Conservation (phyloP, 2,888 invertebrate genomes). For the Scaptomyza polygonia region DNA sequence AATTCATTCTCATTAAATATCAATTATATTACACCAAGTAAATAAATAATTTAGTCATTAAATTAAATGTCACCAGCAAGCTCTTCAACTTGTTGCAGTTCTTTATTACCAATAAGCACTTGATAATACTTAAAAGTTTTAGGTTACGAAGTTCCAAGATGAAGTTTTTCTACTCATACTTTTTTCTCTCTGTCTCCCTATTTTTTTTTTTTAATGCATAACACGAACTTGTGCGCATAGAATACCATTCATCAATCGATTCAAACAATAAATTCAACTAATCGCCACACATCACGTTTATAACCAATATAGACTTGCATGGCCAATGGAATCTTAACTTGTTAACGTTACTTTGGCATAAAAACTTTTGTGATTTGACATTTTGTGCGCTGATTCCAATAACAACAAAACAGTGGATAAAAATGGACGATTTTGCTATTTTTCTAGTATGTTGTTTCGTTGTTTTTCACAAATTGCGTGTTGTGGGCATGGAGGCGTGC, state of each 20-base stretch:
- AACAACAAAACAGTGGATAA: conserved; percentile 7
- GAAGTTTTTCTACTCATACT: conserved; percentile 3
- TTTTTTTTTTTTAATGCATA: conserved; percentile 48
- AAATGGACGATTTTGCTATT: conserved; percentile 28
- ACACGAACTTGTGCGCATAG: conserved; percentile 45
- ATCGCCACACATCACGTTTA: conserved; percentile 54
- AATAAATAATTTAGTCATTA: conserved; percentile 26
- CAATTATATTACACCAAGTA: not conserved
- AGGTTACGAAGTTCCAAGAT: not conserved
- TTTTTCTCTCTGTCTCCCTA: not conserved
- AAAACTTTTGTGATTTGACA: conserved; percentile 30
- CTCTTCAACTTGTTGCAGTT: conserved; percentile 32
- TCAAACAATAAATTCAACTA: conserved; percentile 56
- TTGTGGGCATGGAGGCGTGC: conserved; percentile 15
- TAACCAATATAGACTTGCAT: not conserved
- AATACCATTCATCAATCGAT: conserved; percentile 58
- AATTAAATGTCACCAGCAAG: conserved; percentile 19
- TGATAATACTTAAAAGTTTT: conserved; percentile 18
- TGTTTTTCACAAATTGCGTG: conserved; percentile 52
- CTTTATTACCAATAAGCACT: conserved; percentile 30
- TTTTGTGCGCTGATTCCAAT: conserved; percentile 29
- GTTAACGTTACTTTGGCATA: conserved; percentile 40
- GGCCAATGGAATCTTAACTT: conserved; percentile 45
- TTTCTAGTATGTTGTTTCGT: conserved; percentile 32
- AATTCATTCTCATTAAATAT: conserved; percentile 4